These are phyloP conservation scores for Scaptodrosophila lebanonensis DNA, from an alignment of 1,140 invertebrate species.

Conservation along the genomic window DNA sequence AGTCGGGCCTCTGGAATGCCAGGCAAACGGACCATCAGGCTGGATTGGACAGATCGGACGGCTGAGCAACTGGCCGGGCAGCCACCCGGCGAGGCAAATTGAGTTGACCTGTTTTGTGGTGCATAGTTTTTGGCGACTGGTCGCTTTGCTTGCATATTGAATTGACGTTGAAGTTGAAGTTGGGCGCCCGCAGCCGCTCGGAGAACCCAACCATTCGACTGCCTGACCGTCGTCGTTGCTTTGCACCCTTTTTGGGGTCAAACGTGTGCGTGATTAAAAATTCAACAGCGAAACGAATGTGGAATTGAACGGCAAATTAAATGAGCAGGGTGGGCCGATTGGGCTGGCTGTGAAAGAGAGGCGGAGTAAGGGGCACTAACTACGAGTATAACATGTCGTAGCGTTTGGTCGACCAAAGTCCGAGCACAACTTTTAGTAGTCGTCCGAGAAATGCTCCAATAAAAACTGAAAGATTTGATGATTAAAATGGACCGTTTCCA, in stretches of 20 bases:
- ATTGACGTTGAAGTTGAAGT: slow-evolving; percentile 21
- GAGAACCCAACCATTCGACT: too few species aligned
- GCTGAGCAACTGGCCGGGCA: too few species aligned
- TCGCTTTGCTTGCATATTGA: slow-evolving; percentile 58
- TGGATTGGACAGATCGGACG: slow-evolving; percentile 5
- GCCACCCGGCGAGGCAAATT: slow-evolving; percentile 52
- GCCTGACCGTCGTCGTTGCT: neutral
- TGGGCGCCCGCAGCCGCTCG: neutral
- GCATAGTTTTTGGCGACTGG: slow-evolving; percentile 42
- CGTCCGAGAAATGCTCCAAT: too few species aligned
- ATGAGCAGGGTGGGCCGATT: slow-evolving; percentile 37
- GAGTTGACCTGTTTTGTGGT: slow-evolving; percentile 55
- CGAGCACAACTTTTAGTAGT: too few species aligned
- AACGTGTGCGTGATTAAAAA: slow-evolving; percentile 66
- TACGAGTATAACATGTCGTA: too few species aligned
- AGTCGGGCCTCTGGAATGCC: too few species aligned
- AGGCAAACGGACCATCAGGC: slow-evolving; percentile 6
- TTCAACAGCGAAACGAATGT: slow-evolving; percentile 72
- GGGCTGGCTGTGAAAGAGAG: too few species aligned
- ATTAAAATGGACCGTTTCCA: too few species aligned
- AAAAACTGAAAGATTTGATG: too few species aligned
- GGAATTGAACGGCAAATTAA: slow-evolving; percentile 70
- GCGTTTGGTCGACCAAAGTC: too few species aligned
- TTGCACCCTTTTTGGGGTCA: slow-evolving; percentile 33
- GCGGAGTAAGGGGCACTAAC: too few species aligned